Evolutionary conservation across 2,888 invertebrate genomes (phyloP).

Genomic region (Punctoribates punctum): DNA sequence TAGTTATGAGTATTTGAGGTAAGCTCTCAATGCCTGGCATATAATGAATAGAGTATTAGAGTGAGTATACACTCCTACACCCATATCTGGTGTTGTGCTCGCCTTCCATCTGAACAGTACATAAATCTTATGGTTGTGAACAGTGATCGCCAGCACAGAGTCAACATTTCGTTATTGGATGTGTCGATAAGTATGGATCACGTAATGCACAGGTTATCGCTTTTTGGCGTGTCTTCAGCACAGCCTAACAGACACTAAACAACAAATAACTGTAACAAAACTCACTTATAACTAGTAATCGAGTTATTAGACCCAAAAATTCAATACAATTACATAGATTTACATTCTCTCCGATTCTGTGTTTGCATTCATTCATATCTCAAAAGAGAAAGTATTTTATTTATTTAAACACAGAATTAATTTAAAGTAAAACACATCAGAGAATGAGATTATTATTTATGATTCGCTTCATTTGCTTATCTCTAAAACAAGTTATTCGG

Average conservation of each 20-base stretch:
- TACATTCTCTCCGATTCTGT: no score
- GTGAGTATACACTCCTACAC: not conserved
- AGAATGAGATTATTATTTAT: no score
- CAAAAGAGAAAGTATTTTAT: no score
- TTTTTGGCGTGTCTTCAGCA: constrained; percentile 15
- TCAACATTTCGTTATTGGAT: constrained; percentile 12
- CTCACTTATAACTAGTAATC: no score
- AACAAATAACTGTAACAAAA: constrained; percentile 1
- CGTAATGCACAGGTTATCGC: constrained; percentile 13
- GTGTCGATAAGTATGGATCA: not conserved
- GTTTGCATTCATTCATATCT: no score
- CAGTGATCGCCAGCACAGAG: not conserved
- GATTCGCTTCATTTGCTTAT: no score
- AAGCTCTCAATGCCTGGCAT: not conserved
- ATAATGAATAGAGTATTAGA: not conserved
- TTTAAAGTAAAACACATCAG: no score
- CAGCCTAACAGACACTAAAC: not conserved
- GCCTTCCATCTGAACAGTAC: not conserved
- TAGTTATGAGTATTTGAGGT: not conserved
- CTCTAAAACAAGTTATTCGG: no score
- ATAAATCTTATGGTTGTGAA: constrained; percentile 16
- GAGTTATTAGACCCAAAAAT: no score
- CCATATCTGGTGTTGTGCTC: constrained; percentile 1
- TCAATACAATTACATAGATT: no score
- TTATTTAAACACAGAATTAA: no score